Percentiles rank a stretch among this genome's conserved stretches.
These are phyloP conservation scores for Trachurus trachurus DNA, from an alignment of 2,797 vertebrate species.

Conservation along the genomic window DNA sequence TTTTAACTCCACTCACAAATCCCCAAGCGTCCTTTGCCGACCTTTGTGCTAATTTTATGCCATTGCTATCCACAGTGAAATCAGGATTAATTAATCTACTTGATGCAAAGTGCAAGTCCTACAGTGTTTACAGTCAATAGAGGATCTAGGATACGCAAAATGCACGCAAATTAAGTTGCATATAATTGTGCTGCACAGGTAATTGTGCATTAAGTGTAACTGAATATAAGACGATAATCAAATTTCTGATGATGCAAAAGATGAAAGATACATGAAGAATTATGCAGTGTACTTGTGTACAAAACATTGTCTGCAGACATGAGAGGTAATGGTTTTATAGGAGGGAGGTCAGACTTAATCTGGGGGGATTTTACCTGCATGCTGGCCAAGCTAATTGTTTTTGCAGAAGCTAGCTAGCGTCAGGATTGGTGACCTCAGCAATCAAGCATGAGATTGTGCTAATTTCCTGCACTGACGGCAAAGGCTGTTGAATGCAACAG, in stretches of 20 bases:
- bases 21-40: conserved; percentile 35
- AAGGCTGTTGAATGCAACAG: conserved; percentile 55
- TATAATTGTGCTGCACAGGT: conserved; percentile 10
- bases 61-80: conserved; percentile 13
- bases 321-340: conserved; percentile 36
- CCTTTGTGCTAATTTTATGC: conserved; percentile 58
- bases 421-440: conserved; percentile 49
- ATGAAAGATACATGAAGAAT: conserved; percentile 23
- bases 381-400: conserved; percentile 35
- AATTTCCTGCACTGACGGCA: conserved; percentile 72
- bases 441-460: conserved; percentile 51
- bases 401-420: conserved; percentile 26
- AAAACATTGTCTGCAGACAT: conserved; percentile 41
- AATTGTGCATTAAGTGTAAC: neutral
- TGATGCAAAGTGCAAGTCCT: neutral
- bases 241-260: conserved; percentile 9
- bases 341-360: conserved; percentile 57
- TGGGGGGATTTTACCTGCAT: conserved; percentile 47
- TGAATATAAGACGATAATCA: neutral
- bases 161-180: conserved; percentile 16
- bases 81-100: conserved; percentile 33
- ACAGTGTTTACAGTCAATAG: conserved; percentile 20
- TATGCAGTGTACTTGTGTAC: conserved; percentile 33
- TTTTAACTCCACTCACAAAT: conserved; percentile 55
- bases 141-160: neutral